Evolutionary conservation across 2,888 invertebrate species (phyloP).

Genomic region (Branchinecta sandiegonensis): DNA sequence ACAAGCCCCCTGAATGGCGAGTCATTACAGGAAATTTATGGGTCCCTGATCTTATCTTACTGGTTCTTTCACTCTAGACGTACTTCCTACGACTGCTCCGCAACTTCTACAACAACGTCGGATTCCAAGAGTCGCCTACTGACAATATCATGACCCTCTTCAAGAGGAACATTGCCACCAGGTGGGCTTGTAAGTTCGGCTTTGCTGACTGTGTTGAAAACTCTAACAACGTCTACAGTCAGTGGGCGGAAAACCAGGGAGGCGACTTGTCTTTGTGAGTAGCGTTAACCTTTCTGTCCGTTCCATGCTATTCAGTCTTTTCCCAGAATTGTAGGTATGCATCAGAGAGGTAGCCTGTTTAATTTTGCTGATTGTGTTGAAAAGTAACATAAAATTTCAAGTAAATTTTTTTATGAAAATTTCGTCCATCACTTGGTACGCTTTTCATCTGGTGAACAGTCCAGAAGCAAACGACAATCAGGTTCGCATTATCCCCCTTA

Average conservation of each 20-base stretch:
- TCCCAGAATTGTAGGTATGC: no score
- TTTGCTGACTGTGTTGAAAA: slow-evolving; percentile 55
- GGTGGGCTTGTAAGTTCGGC: slow-evolving; percentile 59
- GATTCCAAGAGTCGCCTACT: slow-evolving; percentile 47
- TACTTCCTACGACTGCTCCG: slow-evolving; percentile 25
- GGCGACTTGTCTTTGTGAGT: no score
- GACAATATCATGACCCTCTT: slow-evolving; percentile 54
- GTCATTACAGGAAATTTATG: no score
- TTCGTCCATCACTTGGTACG: no score
- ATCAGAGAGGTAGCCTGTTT: no score
- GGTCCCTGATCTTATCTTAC: no score
- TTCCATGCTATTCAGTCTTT: no score
- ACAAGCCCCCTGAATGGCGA: no score
- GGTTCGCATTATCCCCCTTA: no score
- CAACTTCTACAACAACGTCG: slow-evolving; percentile 31
- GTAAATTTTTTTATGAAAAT: background rate
- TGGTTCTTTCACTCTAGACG: slow-evolving; percentile 21
- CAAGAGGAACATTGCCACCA: slow-evolving; percentile 53
- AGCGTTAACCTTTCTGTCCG: no score
- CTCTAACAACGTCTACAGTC: slow-evolving; percentile 52
- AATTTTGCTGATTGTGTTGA: slow-evolving; percentile 2
- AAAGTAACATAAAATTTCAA: background rate
- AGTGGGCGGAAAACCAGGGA: slow-evolving; percentile 47
- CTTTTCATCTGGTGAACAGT: no score
- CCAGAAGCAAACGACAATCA: no score